Base-by-base conservation (phyloP, 1,140 invertebrate species). In the Drosophila hydei region DNA sequence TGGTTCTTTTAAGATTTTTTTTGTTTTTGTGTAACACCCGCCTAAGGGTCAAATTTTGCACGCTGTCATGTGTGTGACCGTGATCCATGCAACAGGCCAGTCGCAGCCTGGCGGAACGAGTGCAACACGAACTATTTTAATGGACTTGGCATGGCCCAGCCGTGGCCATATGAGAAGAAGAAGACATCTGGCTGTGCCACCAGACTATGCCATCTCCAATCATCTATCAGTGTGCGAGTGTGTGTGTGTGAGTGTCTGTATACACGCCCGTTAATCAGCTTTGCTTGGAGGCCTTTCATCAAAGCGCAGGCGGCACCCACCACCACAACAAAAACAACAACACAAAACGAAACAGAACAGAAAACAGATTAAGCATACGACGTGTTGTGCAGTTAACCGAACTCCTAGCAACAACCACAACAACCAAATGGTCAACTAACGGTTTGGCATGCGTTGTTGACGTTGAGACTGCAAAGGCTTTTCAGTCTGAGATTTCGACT, bases 61-160 rank as follows among this genome's bases (percentile, higher is more conserved):
- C 65, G 67, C 74, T 68, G 72, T 78, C 81, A 85, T 76, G 74
- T 84, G 71, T 75, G 81, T 33, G 30, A 33, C 78, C 74, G 61
- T 80, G 73, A 64, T 72, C 69, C 69, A 67, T 55, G 69, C 16
- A 27, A 19, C 69, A 59, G 25, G 9, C 23, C 36, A 33, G 33
- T 45, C 42, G 1, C 23, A 27, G 61, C 36, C 43, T 25, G 43
- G 77, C 73, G 64, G 85, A 85, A 85, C 81, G 83, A 85, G 83
- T 85, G 81, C 81, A 87, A 87, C 81, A 87, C 81, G 83, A 87
- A 88, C 71, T 88, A 61, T 81, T 87, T 87, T 87, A 87, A 87
- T 87, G 81, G 83, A 88, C 67, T 69, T 72, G 81, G 38, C 80
- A 87, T 87, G 81, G 77, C 81, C 14, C 40, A 36, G 55, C 25